phyloP scores from a whole-genome alignment of 2,888 invertebrate species.

The Polydesmus complanatus region DNA sequence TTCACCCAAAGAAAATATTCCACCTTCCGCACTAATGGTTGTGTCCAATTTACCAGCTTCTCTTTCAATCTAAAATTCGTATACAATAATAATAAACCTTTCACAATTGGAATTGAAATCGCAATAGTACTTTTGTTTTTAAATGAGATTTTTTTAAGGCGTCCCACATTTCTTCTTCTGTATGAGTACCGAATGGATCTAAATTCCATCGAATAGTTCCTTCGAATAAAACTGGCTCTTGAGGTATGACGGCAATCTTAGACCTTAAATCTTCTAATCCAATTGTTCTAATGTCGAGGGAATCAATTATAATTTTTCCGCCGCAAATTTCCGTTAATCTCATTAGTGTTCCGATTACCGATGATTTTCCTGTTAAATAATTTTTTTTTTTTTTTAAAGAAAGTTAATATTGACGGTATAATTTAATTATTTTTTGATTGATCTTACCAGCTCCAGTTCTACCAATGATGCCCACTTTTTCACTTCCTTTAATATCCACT shows the following conservation, averaged over 20 bases:
- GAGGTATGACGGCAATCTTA: slow-evolving; percentile 28
- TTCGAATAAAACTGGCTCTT: slow-evolving; percentile 29
- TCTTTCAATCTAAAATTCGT: slow-evolving; percentile 21
- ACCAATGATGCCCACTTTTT: slow-evolving; percentile 42
- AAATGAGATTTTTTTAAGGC: slow-evolving; percentile 37
- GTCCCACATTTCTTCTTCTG: slow-evolving; percentile 35
- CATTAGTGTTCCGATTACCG: slow-evolving; percentile 43
- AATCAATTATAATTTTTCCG: slow-evolving; percentile 42
- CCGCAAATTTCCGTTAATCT: slow-evolving; percentile 42
- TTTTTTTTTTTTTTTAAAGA: not conserved
- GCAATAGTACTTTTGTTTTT: slow-evolving; percentile 24
- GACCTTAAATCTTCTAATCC: slow-evolving; percentile 31
- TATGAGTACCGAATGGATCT: slow-evolving; percentile 32
- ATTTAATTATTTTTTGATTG: slow-evolving; percentile 1
- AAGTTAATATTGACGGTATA: not conserved
- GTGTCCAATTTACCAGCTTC: slow-evolving; percentile 23
- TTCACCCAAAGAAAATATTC: slow-evolving; percentile 28
- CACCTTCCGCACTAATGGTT: slow-evolving; percentile 13
- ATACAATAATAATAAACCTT: slow-evolving; percentile 18
- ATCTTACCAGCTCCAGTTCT: slow-evolving; percentile 40
- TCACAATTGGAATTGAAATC: not conserved
- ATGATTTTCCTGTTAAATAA: slow-evolving; percentile 38
- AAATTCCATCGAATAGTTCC: slow-evolving; percentile 36
- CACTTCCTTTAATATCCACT: slow-evolving; percentile 34
- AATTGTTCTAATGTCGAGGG: slow-evolving; percentile 37